A percentile compares a stretch with the other conserved stretches of the same genome.
These are phyloP conservation scores for Spongia lamella DNA, from an alignment of 37 sponge, comb jelly and placozoan genomes.

Conservation along the genomic window DNA sequence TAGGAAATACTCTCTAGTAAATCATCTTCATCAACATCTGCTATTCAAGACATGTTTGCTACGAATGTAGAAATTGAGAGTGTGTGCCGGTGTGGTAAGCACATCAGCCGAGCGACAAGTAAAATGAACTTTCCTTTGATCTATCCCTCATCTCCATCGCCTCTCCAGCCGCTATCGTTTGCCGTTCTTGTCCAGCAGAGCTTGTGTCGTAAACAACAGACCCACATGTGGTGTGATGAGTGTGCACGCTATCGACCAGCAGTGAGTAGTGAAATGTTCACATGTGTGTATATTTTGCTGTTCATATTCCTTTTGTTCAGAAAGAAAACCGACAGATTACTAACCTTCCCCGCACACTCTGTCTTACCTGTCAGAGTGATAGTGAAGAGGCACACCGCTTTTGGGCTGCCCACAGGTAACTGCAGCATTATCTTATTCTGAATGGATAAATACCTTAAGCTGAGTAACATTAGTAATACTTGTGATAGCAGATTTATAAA, in stretches of 20 bases:
- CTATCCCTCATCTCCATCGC: constrained; percentile 49
- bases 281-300: too few relatives aligned
- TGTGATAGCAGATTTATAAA: too few relatives aligned
- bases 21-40: background rate
- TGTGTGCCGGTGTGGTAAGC: constrained; percentile 70
- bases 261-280: too few relatives aligned
- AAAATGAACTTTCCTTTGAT: constrained; percentile 66
- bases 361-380: too few relatives aligned
- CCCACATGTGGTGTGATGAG: constrained; percentile 79
- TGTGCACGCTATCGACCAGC: constrained; percentile 59
- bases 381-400: too few relatives aligned
- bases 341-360: too few relatives aligned
- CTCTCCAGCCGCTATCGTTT: background rate
- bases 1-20: background rate
- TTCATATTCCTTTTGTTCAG: too few relatives aligned
- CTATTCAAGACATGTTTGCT: constrained; percentile 63
- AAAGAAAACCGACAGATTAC: too few relatives aligned
- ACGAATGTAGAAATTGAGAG: constrained; percentile 52
- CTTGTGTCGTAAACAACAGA: constrained; percentile 57
- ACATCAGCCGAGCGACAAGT: constrained; percentile 33
- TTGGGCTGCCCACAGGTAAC: too few relatives aligned
- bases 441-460: too few relatives aligned
- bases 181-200: constrained; percentile 37
- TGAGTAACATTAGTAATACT: too few relatives aligned
- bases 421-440: too few relatives aligned